Evolutionary conservation across 2,888 invertebrate species (phyloP), one percentile per base, ranked within the genome.

Genomic region (Nephrocerus scutellatus): DNA sequence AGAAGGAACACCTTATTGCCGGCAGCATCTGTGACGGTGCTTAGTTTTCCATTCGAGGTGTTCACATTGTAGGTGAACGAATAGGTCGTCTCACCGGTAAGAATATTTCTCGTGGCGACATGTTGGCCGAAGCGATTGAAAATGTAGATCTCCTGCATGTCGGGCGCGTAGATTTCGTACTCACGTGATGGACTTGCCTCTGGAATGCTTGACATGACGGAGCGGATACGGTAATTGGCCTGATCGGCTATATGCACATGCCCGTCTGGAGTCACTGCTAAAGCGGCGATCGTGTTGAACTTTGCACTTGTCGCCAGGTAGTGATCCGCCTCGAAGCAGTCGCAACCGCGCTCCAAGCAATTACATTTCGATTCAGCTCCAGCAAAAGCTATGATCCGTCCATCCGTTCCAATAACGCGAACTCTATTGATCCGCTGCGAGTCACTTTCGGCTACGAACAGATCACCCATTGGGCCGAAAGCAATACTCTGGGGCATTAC

Each of bases 71-170:
- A 97, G 0, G 91, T 85, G 62, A 96, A 97, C 3, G 87, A 80
- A 63, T 93, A 96, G 49, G 88, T 83, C 4, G 84, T 88, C 66
- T 91, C 90, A 0, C 90, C 91, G 0, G 95, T 95, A n/a, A 96
- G 72, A 43, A 97, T 93, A 60, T 93, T 92, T 52, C 84, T 84
- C 0, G 95, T 96, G 39, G 87, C 83, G 4, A 91, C 80, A 60
- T 97, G 97, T 62, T 95, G 95, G 0, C 97, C 97, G 59, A 92
- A 91, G 51, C 90, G 74, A 57, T 92, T 92, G 70, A 92, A 92
- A 16, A 91, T 80, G 57, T 91, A 92, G 44, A 90, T 84, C 66
- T 96, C 96, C 66, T 95, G 93, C 4, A 91, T 89, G 55, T 93
- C 92, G 0, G 95, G 89, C 1, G 92, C 90, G 56, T 88, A 89